Evolutionary conservation across 2,113 vertebrate genomes (phyloP).

Genomic region (Sclerurus mexicanus): DNA sequence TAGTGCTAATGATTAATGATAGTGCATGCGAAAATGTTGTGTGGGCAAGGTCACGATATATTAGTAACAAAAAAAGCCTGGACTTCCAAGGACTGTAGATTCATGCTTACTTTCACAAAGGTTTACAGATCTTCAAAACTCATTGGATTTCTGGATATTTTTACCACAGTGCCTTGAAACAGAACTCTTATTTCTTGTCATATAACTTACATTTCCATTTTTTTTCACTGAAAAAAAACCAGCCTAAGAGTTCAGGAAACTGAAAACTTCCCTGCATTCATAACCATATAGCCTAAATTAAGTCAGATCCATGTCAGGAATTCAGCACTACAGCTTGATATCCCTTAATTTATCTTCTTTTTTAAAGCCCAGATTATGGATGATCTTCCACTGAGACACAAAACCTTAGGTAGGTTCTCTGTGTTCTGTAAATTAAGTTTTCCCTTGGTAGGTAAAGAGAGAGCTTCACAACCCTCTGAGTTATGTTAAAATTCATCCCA

Average conservation of each 20-base stretch:
- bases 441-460: background rate
- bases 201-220: background rate
- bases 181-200: background rate
- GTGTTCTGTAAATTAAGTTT: background rate
- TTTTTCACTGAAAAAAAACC: background rate
- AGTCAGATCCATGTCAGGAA: background rate
- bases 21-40: conserved; percentile 15
- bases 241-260: background rate
- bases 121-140: background rate
- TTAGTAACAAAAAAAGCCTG: conserved; percentile 17
- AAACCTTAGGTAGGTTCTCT: background rate
- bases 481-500: background rate
- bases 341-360: background rate
- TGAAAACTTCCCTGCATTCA: background rate
- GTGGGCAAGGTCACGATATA: conserved; percentile 39
- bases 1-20: conserved; percentile 67
- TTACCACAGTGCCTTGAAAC: background rate
- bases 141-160: background rate
- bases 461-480: background rate
- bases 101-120: background rate
- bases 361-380: background rate
- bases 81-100: background rate
- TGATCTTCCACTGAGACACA: background rate
- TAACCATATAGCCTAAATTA: background rate
- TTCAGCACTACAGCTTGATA: background rate